phyloP scores from a whole-genome alignment of 2,113 vertebrate genomes.

The Mus pahari region DNA sequence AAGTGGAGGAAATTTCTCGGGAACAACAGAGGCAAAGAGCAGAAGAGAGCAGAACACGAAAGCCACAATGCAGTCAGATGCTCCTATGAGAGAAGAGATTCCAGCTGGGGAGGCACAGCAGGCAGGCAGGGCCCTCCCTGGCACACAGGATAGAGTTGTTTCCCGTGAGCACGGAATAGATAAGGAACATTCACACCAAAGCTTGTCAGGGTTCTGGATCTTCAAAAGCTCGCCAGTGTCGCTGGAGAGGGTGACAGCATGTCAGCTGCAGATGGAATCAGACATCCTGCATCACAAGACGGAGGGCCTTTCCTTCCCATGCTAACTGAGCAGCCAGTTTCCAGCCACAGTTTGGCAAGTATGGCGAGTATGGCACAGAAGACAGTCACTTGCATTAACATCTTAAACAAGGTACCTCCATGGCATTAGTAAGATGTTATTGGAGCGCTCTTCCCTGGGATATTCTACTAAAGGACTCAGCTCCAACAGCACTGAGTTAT shows the following conservation, averaged over 20 bases:
- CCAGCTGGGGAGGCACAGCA: not conserved
- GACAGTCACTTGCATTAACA: no score
- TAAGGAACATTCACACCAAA: not conserved
- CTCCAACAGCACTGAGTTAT: not conserved
- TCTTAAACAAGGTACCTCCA: no score
- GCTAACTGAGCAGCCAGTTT: not conserved
- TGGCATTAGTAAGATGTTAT: no score
- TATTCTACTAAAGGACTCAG: not conserved
- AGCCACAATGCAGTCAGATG: not conserved
- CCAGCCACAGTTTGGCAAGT: no score
- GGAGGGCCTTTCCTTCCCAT: not conserved
- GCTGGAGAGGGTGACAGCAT: not conserved
- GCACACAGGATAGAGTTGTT: not conserved
- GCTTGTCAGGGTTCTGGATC: not conserved
- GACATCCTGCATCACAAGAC: not conserved
- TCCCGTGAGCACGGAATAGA: not conserved
- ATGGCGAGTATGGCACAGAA: no score
- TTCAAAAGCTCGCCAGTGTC: not conserved
- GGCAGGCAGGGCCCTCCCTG: not conserved
- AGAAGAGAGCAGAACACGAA: not conserved
- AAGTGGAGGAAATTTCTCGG: conserved; percentile 31
- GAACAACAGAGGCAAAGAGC: conserved; percentile 21
- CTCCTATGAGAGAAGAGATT: not conserved
- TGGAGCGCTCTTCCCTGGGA: no score
- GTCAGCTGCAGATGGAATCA: not conserved